These are phyloP conservation scores for Aplochiton taeniatus DNA, from an alignment of 2,797 vertebrate genomes.

Conservation along the genomic window DNA sequence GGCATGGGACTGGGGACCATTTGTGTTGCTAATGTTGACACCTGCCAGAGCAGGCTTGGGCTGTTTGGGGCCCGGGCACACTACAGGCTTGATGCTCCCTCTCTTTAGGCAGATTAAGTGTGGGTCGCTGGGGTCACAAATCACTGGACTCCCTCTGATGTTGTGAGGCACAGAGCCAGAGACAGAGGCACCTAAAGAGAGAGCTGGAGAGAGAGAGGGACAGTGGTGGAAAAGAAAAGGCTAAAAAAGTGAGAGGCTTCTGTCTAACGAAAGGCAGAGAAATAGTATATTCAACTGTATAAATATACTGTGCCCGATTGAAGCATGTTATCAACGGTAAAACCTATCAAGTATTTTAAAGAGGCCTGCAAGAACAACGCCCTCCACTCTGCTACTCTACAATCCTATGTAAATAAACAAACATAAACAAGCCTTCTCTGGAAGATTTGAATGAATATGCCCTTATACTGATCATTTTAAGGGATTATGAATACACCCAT, in stretches of 20 bases:
- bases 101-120: conserved; percentile 86
- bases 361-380: conserved; percentile 35
- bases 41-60: conserved; percentile 76
- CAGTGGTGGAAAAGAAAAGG: conserved; percentile 34
- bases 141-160: conserved; percentile 83
- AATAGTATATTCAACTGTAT: conserved; percentile 67
- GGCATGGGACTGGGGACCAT: conserved; percentile 66
- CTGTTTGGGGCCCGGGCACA: conserved; percentile 74
- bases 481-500: not conserved
- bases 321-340: conserved; percentile 49
- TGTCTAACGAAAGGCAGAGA: conserved; percentile 69
- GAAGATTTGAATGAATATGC: no score
- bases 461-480: no score
- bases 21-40: conserved; percentile 84
- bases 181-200: conserved; percentile 64
- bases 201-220: conserved; percentile 68
- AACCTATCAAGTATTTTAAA: conserved; percentile 5
- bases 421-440: not conserved
- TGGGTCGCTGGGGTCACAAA: conserved; percentile 87
- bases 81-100: conserved; percentile 71
- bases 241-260: conserved; percentile 65
- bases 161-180: conserved; percentile 83
- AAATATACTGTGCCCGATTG: conserved; percentile 48
- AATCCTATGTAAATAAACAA: conserved; percentile 19
- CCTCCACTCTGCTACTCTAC: conserved; percentile 4